These are phyloP conservation scores for Eurypyga helias DNA, from an alignment of 2,113 vertebrate genomes.

Conservation along the genomic window DNA sequence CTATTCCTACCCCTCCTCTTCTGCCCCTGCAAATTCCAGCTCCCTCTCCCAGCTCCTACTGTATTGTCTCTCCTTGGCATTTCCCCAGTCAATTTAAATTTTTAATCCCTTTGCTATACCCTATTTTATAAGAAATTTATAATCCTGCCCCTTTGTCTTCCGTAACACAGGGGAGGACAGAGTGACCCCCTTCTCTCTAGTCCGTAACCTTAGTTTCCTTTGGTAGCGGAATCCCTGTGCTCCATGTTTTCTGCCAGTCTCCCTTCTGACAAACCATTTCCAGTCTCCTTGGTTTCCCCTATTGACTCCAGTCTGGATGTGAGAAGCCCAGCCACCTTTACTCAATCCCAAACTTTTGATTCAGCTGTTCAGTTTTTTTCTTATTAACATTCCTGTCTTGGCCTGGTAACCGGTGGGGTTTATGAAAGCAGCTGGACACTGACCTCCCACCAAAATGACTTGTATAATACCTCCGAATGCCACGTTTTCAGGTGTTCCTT, in stretches of 20 bases:
- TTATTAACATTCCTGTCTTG: not conserved
- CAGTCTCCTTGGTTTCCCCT: not conserved
- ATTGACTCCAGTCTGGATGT: not conserved
- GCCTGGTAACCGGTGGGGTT: not conserved
- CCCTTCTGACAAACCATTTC: not conserved
- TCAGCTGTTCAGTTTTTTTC: not conserved
- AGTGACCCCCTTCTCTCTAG: not conserved
- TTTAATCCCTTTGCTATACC: not conserved
- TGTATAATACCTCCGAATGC: not conserved
- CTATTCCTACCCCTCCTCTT: not conserved
- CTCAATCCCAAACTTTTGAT: not conserved
- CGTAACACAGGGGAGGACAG: not conserved
- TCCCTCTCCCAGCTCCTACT: not conserved
- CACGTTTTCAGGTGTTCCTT: not conserved
- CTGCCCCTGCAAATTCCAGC: not conserved
- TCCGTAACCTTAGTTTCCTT: not conserved
- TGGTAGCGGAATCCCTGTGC: not conserved
- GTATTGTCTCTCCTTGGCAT: not conserved
- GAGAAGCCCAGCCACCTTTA: not conserved
- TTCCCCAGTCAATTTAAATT: not conserved
- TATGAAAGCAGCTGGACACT: not conserved
- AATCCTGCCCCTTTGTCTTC: not conserved
- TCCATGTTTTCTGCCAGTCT: not conserved
- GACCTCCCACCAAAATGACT: not conserved
- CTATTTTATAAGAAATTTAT: not conserved